Percentiles rank a stretch among this genome's conserved stretches.
These are phyloP conservation scores for Bemisia tabaci DNA, from an alignment of 1,140 invertebrate species.

Conservation along the genomic window DNA sequence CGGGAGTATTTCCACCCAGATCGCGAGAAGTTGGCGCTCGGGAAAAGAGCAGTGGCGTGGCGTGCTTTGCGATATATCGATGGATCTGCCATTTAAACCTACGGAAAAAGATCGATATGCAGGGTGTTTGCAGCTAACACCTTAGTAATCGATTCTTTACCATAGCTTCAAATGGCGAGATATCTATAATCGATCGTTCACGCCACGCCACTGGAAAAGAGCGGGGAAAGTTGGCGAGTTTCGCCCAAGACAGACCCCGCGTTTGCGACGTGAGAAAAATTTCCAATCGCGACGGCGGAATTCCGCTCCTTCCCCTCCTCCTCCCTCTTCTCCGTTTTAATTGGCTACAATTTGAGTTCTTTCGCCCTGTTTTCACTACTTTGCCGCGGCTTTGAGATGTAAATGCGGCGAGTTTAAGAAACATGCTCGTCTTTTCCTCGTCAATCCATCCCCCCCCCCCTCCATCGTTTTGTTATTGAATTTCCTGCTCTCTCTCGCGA, in stretches of 20 bases:
- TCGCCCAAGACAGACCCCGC: not conserved
- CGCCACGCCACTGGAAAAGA: no score
- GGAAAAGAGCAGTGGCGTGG: not conserved
- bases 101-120: no score
- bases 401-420: not conserved
- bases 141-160: no score
- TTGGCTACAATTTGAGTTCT: not conserved
- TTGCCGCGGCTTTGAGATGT: not conserved
- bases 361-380: not conserved
- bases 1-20: not conserved
- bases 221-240: no score
- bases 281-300: not conserved
- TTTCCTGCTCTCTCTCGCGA: slow-evolving; percentile 6
- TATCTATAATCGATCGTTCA: no score
- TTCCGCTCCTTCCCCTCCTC: not conserved
- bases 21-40: not conserved
- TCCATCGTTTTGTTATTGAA: not conserved
- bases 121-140: no score
- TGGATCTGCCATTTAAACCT: no score
- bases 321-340: not conserved
- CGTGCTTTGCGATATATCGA: no score
- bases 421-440: not conserved
- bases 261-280: not conserved
- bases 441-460: not conserved
- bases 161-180: no score